These are phyloP conservation scores for Panzeria rudis DNA, from an alignment of 2,888 invertebrate species.

Conservation along the genomic window DNA sequence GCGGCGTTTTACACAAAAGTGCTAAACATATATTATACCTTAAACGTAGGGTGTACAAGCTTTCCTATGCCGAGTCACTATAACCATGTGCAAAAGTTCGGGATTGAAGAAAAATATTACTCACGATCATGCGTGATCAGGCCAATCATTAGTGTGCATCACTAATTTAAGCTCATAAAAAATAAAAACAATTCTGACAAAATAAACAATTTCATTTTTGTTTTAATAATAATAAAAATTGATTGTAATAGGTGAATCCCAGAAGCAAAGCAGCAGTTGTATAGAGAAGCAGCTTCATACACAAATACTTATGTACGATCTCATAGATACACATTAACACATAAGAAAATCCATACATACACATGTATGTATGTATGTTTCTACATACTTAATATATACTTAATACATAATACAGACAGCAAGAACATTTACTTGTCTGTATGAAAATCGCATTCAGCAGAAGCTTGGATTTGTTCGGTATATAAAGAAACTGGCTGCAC, in stretches of 20 bases:
- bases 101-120: no score
- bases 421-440: slow-evolving; percentile 28
- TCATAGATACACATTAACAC: slow-evolving; percentile 5
- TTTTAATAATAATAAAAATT: slow-evolving; percentile 56
- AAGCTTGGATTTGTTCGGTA: slow-evolving; percentile 55
- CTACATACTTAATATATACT: neutral
- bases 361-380: neutral
- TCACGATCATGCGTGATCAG: neutral
- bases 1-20: no score
- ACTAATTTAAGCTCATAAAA: slow-evolving; percentile 18
- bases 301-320: neutral
- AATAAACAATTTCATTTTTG: slow-evolving; percentile 5
- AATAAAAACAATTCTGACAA: slow-evolving; percentile 3
- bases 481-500: slow-evolving; percentile 73
- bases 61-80: no score
- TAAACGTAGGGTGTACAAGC: no score
- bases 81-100: no score
- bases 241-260: slow-evolving; percentile 74
- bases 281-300: slow-evolving; percentile 12
- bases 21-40: no score
- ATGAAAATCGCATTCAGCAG: slow-evolving; percentile 26
- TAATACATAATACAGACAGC: neutral
- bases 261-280: slow-evolving; percentile 35
- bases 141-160: neutral
- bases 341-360: neutral